phyloP scores from a whole-genome alignment of 2,797 vertebrate genomes.

The Leptatherina wallacei region DNA sequence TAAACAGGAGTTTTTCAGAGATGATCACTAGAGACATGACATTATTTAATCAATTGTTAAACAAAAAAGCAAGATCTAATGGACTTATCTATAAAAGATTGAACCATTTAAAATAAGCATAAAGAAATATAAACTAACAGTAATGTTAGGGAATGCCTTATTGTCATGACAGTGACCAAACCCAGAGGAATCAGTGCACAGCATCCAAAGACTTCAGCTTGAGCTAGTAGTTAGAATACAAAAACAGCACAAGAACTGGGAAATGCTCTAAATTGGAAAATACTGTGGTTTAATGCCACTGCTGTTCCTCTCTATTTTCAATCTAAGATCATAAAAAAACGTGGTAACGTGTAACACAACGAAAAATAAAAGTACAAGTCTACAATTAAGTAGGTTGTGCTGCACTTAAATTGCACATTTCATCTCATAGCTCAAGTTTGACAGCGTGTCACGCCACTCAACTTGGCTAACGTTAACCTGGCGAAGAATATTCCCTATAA shows the following conservation, averaged over 20 bases:
- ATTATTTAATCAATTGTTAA: no score
- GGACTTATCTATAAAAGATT: not conserved
- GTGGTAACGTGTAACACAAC: conserved; percentile 31
- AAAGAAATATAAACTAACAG: not conserved
- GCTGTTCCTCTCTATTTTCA: conserved; percentile 31
- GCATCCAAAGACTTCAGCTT: not conserved
- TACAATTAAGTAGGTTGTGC: not conserved
- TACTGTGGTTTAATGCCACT: not conserved
- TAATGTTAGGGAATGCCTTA: conserved; percentile 22
- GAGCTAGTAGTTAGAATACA: not conserved
- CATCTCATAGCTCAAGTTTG: conserved; percentile 40
- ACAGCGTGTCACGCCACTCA: conserved; percentile 51
- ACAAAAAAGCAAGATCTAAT: not conserved
- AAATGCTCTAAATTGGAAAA: not conserved
- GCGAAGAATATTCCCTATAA: not conserved
- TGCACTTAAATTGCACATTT: conserved; percentile 24
- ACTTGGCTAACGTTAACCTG: conserved; percentile 42
- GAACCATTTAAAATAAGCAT: not conserved
- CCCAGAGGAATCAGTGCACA: conserved; percentile 11
- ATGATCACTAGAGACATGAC: not conserved
- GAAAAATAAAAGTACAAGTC: not conserved
- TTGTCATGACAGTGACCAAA: conserved; percentile 24
- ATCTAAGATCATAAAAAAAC: conserved; percentile 2
- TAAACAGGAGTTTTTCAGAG: not conserved
- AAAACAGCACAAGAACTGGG: not conserved